Evolutionary conservation across 2,113 vertebrate genomes (phyloP), one percentile per base, ranked within the genome.

Genomic region (Apeltes quadracus): DNA sequence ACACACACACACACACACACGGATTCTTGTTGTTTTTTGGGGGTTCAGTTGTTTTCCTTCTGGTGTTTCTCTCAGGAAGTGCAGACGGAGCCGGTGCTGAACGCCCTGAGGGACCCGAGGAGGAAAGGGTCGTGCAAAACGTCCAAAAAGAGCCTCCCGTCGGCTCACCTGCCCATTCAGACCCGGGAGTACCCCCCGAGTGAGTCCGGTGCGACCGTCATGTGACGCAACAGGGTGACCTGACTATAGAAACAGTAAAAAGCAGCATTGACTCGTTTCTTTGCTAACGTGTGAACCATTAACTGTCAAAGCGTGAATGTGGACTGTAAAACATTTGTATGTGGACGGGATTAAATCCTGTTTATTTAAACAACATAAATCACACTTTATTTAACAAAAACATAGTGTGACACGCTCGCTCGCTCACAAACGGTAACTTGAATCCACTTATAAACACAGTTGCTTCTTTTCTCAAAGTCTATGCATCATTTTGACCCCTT

Each of bases 131-230:
- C 69, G 4, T 89, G 84, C 70, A 89, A 90, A 78, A 62, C 39
- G 46, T 59, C 44, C 5, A 93, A 83, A 81, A 89, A 92, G 23
- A 81, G 8, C 9, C 67, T 88, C 8, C 90, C 93, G 0, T 86
- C 89, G 0, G 94, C 93, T 46, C 94, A 94, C 64, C 92, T 94
- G 29, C 91, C 92, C 0, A 92, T 94, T 75, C 85, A 36, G 0
- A 75, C 76, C 13, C 87, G 86, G 2, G 78, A 90, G 20, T 89
- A 84, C 25, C 50, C 76, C 2, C 87, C 83, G 72, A 91, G 94
- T 94, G 83, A 93, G 94, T 91, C 14, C 12, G 32, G 16, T 7
- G 29, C 29, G 29, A 29, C 29, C 29, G 29, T 29, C 29, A 29
- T 29, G 29, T 29, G 29, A 29, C 29, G 29, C 29, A 29, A 29